Base-by-base conservation (phyloP, 2,797 vertebrate species). In the Agapornis canus region DNA sequence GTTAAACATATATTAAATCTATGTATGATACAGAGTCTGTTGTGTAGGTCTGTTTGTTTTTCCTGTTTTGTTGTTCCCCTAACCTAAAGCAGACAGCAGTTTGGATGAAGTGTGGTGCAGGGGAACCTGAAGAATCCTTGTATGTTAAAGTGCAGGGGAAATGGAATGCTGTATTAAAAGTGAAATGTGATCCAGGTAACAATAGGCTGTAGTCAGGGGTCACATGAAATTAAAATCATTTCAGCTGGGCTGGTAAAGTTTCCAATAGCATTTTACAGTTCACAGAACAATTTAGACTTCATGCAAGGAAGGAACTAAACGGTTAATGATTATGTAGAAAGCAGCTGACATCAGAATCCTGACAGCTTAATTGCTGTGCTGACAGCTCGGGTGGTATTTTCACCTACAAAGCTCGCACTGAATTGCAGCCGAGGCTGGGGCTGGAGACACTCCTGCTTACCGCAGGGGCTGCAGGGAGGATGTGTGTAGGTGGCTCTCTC, bases 331-430 rank as follows among this genome's bases (percentile, higher is more conserved):
- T 13, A 2, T 51, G 70, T 43, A 15, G 31, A 81, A 79, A 82
- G 73, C 2, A 0, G 82, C 13, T 43, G 64, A 23, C 69, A 84
- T 63, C 64, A 89, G 89, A 65, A 20, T 42, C 45, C 79, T 93
- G 97, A 86, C 82, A 94, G 84, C 39, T 88, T 94, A 94, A 91
- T 89, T 95, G 93, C 68, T 71, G 73, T 73, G 96, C 94, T 89
- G 87, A 26, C 86, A 94, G 88, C 85, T 20, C 11, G 35, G 35
- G 35, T 35, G 75, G 20, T 71, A 75, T 92, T 93, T 78, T 80
- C 80, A 57, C 56, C 77, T 66, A 7, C 51, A 79, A 85, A 69
- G 90, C 56, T 51, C 6, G 39, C 8, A 1, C 63, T 42, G 93
- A 61, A 5, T 52, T 40, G 11, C 54, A 61, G 91, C 86, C 20